Evolutionary conservation across 2,888 invertebrate species (phyloP).

Genomic region (Athalia cordata): DNA sequence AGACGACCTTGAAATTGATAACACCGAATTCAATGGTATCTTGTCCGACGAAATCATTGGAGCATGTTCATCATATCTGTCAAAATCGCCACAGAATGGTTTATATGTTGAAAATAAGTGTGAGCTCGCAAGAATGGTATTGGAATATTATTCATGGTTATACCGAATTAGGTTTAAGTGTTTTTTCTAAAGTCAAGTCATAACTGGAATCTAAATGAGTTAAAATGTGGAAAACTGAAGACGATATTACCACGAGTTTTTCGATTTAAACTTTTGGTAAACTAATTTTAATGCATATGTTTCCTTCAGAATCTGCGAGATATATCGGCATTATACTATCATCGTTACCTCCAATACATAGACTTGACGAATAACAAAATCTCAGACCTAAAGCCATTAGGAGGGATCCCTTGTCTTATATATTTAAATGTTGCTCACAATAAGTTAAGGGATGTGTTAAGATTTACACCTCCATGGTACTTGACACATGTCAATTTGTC

Average conservation of each 20-base stretch:
- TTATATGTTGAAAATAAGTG: constrained; percentile 77
- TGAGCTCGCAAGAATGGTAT: constrained; percentile 70
- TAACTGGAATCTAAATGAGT: no score
- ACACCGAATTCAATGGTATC: constrained; percentile 70
- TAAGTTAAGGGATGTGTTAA: constrained; percentile 74
- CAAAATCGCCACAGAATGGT: constrained; percentile 75
- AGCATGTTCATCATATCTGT: constrained; percentile 75
- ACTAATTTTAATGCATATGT: constrained; percentile 10
- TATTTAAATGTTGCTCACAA: constrained; percentile 78
- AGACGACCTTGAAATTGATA: constrained; percentile 47
- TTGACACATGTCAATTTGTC: constrained; percentile 79
- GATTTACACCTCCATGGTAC: constrained; percentile 79
- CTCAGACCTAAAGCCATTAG: constrained; percentile 75
- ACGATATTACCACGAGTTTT: no score
- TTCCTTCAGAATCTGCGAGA: constrained; percentile 71
- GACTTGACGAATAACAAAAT: constrained; percentile 78
- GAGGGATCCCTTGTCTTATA: constrained; percentile 76
- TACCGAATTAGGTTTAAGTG: neutral
- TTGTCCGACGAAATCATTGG: constrained; percentile 76
- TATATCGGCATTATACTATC: constrained; percentile 75
- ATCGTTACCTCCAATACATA: constrained; percentile 78
- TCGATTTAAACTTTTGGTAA: neutral
- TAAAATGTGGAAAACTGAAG: no score
- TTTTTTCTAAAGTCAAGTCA: no score
- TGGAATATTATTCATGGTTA: constrained; percentile 5